Evolutionary conservation across 2,888 invertebrate species (phyloP), one percentile per base, ranked within the genome.

Genomic region (Boloria euphrosyne): DNA sequence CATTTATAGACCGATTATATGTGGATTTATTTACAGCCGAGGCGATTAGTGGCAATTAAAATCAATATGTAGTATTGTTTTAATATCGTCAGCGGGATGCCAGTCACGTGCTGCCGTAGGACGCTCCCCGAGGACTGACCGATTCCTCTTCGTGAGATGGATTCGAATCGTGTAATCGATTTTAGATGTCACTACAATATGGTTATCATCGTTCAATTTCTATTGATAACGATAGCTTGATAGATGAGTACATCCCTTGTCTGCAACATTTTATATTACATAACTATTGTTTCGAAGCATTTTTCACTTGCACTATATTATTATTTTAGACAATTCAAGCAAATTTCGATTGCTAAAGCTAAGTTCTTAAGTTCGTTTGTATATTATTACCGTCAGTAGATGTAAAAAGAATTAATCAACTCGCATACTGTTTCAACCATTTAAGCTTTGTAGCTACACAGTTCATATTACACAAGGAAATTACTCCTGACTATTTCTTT

Each of bases 141-240:
- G 87, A 85, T 80, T 86, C 82, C 77, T 77, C 74, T 79, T 80
- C 84, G 85, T 84, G 85, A 85, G 82, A 84, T 78, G 84, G 82
- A 80, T 86, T 80, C 78, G 79, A 85, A 89, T 86, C 78, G 82
- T 80, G 84, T 84, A 84, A 87, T 88, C 86, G 85, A 87, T 87
- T 84, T 78, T 73, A 76, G 76, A 82, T 77, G 76, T 76, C 73
- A 71, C 65, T 71, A 66, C 70, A 71, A 66, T 67, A 60, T 66
- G 62, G 66, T 71, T 71, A 64, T 59, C 63, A 55, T 58, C 59
- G 64, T 66, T 55, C 57, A 46, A 17, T 18, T 58, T 65, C 58
- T 52, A 59, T 59, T 65, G 51, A 65, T 51, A 50, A 38, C 31
- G 16, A 13, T 22, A 52, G 17, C 10, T 46, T 65, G 47, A 65